A percentile compares a stretch with the other conserved stretches of the same genome.
phyloP scores from a whole-genome alignment of 2,888 invertebrate genomes.

The Megastigmus dorsalis region DNA sequence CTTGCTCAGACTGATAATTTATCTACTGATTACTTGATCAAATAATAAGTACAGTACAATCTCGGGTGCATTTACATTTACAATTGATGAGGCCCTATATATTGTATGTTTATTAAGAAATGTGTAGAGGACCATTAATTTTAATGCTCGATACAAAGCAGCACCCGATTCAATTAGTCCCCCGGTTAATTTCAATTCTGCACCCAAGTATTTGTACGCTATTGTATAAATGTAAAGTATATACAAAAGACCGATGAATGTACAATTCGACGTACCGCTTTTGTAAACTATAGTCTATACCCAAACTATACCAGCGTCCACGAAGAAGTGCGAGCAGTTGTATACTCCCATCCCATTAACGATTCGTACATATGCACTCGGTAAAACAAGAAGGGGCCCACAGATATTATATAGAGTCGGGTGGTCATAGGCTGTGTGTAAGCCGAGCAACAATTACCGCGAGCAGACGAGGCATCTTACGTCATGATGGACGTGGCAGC shows the following conservation, averaged over 20 bases:
- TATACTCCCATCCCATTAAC: neutral
- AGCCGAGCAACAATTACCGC: constrained; percentile 2
- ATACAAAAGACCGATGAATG: no score
- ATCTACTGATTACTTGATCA: no score
- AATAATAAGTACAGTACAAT: no score
- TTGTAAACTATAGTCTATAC: no score
- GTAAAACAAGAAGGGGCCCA: neutral
- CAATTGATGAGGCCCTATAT: constrained; percentile 2
- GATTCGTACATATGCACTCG: neutral
- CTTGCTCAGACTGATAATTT: no score
- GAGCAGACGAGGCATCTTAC: constrained; percentile 6
- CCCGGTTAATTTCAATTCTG: neutral
- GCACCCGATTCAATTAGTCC: neutral
- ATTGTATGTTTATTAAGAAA: neutral
- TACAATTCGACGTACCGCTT: no score
- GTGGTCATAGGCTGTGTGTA: neutral
- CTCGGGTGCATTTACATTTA: neutral
- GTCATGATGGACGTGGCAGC: neutral
- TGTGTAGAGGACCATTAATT: constrained; percentile 15
- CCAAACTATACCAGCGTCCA: no score
- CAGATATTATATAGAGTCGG: neutral
- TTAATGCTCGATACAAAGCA: constrained; percentile 3
- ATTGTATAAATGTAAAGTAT: no score
- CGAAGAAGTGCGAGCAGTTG: no score
- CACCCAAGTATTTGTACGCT: neutral